Evolutionary conservation across 2,888 invertebrate species (phyloP).

Genomic region (Alsophila aescularia): DNA sequence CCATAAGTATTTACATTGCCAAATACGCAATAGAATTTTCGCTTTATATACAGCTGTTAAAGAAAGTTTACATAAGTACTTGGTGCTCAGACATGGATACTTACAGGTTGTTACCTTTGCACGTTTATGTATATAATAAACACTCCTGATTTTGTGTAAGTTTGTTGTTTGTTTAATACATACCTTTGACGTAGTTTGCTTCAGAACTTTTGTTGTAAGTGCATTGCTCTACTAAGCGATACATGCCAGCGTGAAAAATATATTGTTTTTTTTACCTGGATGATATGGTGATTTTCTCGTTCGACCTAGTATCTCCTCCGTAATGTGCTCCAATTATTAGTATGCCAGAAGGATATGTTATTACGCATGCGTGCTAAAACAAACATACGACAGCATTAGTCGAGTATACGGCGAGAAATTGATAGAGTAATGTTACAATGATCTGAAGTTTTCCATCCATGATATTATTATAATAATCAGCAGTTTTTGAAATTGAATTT

Average conservation of each 20-base stretch:
- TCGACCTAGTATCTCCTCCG: conserved; percentile 64
- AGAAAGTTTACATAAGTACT: conserved; percentile 45
- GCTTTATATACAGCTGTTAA: conserved; percentile 75
- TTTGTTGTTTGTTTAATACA: conserved; percentile 54
- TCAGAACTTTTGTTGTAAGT: conserved; percentile 40
- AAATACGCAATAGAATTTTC: conserved; percentile 42
- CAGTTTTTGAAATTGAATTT: not conserved
- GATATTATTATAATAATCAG: not conserved
- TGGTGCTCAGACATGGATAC: conserved; percentile 38
- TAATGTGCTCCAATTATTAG: conserved; percentile 77
- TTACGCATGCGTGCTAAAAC: conserved; percentile 85
- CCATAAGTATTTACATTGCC: conserved; percentile 51
- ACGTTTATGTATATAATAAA: not conserved
- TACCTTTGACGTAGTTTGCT: conserved; percentile 49
- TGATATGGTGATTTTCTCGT: conserved; percentile 54
- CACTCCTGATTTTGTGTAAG: conserved; percentile 28
- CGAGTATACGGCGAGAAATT: conserved; percentile 54
- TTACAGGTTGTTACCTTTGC: conserved; percentile 39
- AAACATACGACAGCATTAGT: conserved; percentile 82
- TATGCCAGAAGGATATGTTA: conserved; percentile 85
- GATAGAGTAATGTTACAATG: conserved; percentile 44
- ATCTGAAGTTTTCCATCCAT: conserved; percentile 53
- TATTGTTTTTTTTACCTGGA: conserved; percentile 63
- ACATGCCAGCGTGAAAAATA: conserved; percentile 44
- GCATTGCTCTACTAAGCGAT: conserved; percentile 44